Conservation (phyloP, 2,888 invertebrate genomes). For the Meta bourneti region DNA sequence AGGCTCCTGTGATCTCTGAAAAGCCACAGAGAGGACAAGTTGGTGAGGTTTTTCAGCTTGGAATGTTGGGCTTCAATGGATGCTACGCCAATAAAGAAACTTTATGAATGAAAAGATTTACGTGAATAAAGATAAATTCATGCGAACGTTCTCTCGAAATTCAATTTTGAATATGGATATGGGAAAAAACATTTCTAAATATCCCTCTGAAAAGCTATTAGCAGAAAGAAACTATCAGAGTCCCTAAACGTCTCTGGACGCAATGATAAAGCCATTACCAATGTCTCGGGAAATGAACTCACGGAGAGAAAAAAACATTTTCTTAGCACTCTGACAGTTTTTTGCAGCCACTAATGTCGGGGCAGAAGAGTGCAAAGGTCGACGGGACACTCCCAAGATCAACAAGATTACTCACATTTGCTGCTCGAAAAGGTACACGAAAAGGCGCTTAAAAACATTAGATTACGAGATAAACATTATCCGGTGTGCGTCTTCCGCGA, state of each 20-base stretch:
- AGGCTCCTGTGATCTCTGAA: too few species aligned
- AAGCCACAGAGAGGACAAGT: too few species aligned
- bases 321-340: not conserved
- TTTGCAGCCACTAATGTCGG: not conserved
- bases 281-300: not conserved
- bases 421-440: constrained; percentile 35
- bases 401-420: constrained; percentile 47
- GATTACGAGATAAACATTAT: constrained; percentile 55
- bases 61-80: too few species aligned
- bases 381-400: constrained; percentile 59
- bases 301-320: not conserved
- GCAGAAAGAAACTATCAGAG: not conserved
- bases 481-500: not conserved
- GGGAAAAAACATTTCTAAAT: too few species aligned
- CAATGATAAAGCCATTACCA: not conserved
- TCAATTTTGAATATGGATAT: too few species aligned
- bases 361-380: constrained; percentile 53
- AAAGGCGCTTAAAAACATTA: constrained; percentile 65
- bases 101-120: too few species aligned
- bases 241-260: not conserved
- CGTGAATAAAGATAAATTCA: too few species aligned
- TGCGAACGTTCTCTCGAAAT: too few species aligned
- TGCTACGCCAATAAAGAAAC: too few species aligned
- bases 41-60: too few species aligned
- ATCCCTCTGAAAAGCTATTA: not conserved